phyloP scores from a whole-genome alignment of 2,888 invertebrate species.

The Terebella lapidaria region DNA sequence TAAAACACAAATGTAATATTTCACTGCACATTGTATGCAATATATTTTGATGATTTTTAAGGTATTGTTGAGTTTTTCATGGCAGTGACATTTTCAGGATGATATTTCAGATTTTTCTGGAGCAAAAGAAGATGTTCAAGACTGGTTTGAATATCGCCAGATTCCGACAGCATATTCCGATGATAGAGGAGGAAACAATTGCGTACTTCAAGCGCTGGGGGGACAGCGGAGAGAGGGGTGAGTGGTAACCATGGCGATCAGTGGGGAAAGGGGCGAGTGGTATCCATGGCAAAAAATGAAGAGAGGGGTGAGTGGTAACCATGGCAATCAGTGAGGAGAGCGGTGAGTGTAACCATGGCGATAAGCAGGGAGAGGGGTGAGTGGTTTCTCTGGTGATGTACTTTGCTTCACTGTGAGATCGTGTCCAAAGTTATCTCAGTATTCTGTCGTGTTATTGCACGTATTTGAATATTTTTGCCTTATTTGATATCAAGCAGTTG shows the following conservation, averaged over 20 bases:
- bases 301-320: conserved; percentile 26
- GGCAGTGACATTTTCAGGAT: not conserved
- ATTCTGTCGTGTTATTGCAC: no score
- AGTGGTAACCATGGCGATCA: conserved; percentile 27
- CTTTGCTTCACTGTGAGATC: no score
- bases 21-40: conserved; percentile 1
- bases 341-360: conserved; percentile 22
- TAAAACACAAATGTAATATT: no score
- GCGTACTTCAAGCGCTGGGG: conserved; percentile 39
- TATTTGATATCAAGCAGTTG: no score
- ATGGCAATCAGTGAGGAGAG: conserved; percentile 29
- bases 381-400: no score
- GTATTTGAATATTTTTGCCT: no score
- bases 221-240: conserved; percentile 29
- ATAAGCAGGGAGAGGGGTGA: no score
- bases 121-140: conserved; percentile 47
- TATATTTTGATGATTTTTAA: conserved; percentile 8
- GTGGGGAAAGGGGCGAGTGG: conserved; percentile 29
- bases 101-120: conserved; percentile 36
- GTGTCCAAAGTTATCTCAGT: no score
- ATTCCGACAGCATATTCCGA: conserved; percentile 36
- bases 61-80: no score
- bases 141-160: conserved; percentile 40
- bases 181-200: conserved; percentile 37
- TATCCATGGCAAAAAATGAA: conserved; percentile 30